Percentiles rank a stretch among this genome's conserved stretches.
Evolutionary conservation across 2,888 invertebrate species (phyloP).

Genomic region (Seira ritae): DNA sequence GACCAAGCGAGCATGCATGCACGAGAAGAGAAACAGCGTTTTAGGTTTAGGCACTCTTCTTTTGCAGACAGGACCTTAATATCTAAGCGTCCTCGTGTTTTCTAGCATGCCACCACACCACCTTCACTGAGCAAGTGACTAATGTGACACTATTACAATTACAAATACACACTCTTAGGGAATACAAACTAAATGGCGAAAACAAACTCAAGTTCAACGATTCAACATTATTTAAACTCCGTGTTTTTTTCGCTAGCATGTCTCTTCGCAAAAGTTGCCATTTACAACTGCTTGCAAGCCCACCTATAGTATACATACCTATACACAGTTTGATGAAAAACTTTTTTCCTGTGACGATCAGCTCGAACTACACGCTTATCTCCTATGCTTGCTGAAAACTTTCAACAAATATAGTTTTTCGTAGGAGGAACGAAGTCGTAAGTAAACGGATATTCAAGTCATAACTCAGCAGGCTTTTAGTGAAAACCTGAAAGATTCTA

Average conservation of each 20-base stretch:
- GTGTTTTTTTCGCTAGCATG: neutral
- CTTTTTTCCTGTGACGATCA: too few relatives aligned
- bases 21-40: neutral
- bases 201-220: slow-evolving; percentile 54
- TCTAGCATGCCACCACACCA: neutral
- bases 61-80: too few relatives aligned
- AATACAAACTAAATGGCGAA: slow-evolving; percentile 59
- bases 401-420: slow-evolving; percentile 25
- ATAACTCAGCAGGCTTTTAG: slow-evolving; percentile 61
- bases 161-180: slow-evolving; percentile 63
- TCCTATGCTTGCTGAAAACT: neutral
- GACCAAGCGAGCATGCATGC: neutral
- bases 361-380: too few relatives aligned
- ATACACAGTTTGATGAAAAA: too few relatives aligned
- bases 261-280: too few relatives aligned
- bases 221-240: slow-evolving; percentile 45
- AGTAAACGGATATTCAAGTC: slow-evolving; percentile 61
- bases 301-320: too few relatives aligned
- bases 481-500: neutral
- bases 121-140: slow-evolving; percentile 52
- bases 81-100: neutral
- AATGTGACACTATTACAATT: slow-evolving; percentile 63
- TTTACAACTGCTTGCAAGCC: too few relatives aligned
- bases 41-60: too few relatives aligned
- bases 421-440: neutral